These are phyloP conservation scores for Asteroscopus sphinx DNA, from an alignment of 2,888 invertebrate genomes.

Conservation along the genomic window DNA sequence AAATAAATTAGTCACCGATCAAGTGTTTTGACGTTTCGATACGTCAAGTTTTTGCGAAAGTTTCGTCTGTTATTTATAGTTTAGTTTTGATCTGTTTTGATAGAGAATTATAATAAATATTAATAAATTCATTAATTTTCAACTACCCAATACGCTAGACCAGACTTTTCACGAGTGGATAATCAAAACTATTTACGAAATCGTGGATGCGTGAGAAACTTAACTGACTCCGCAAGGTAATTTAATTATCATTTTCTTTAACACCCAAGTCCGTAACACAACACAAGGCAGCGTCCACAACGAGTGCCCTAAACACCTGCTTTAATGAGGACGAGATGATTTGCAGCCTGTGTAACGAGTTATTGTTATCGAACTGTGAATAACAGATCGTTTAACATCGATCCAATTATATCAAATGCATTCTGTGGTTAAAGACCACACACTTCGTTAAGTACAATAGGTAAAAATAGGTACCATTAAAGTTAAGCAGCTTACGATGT, in stretches of 20 bases:
- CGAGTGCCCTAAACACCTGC: too few relatives aligned
- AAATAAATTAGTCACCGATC: conserved; percentile 29
- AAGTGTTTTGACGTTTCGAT: conserved; percentile 33
- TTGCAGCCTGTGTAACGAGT: too few relatives aligned
- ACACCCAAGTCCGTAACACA: too few relatives aligned
- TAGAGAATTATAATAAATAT: conserved; percentile 4
- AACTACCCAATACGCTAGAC: background rate
- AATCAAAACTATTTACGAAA: conserved; percentile 1
- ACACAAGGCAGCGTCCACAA: too few relatives aligned
- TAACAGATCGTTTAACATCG: background rate
- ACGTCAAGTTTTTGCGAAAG: conserved; percentile 20
- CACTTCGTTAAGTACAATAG: background rate
- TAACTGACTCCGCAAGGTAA: conserved; percentile 12
- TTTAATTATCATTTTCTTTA: background rate
- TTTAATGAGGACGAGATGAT: too few relatives aligned
- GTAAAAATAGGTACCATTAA: too few relatives aligned
- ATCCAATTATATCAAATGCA: background rate
- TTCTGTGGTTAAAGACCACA: conserved; percentile 17
- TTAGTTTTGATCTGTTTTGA: conserved; percentile 14
- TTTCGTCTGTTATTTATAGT: conserved; percentile 29
- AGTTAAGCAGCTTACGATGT: background rate
- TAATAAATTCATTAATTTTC: background rate
- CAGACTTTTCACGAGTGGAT: background rate
- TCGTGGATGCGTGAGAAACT: background rate
- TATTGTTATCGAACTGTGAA: background rate